These are phyloP conservation scores for Benthochromis sp. DNA, from an alignment of 2,113 vertebrate species.

Conservation along the genomic window DNA sequence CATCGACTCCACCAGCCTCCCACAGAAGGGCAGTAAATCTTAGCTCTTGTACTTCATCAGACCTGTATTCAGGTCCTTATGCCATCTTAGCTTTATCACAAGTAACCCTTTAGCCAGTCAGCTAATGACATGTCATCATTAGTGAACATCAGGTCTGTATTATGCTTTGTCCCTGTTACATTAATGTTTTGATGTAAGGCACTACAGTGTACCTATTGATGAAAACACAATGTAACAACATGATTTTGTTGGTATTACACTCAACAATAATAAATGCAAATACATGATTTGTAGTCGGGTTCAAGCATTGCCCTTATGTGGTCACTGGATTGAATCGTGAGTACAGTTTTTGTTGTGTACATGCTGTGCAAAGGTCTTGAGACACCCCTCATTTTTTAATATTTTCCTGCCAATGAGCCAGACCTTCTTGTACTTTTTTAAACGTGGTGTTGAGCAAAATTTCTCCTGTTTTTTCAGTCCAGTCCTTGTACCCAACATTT, in stretches of 20 bases:
- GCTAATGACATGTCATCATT: background rate
- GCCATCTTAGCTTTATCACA: background rate
- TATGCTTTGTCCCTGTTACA: background rate
- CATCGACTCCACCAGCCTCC: background rate
- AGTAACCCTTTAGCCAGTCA: background rate
- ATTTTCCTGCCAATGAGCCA: background rate
- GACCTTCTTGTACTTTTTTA: background rate
- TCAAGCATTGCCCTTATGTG: background rate
- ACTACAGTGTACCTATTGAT: background rate
- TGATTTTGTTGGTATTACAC: background rate
- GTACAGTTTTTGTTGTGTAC: background rate
- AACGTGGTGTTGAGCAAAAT: background rate
- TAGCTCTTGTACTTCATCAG: background rate
- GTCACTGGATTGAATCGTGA: background rate
- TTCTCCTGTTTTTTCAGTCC: background rate
- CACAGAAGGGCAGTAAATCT: constrained; percentile 10
- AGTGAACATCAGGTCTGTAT: background rate
- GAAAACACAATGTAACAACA: background rate
- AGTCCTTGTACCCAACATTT: background rate
- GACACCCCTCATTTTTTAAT: fast-evolving
- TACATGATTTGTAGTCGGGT: background rate
- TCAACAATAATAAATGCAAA: background rate
- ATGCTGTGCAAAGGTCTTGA: background rate
- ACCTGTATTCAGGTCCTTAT: background rate
- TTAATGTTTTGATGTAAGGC: background rate